Percentiles rank a stretch among this genome's conserved stretches.
phyloP scores from a whole-genome alignment of 2,797 vertebrate genomes.

The Chelidonichthys spinosus region DNA sequence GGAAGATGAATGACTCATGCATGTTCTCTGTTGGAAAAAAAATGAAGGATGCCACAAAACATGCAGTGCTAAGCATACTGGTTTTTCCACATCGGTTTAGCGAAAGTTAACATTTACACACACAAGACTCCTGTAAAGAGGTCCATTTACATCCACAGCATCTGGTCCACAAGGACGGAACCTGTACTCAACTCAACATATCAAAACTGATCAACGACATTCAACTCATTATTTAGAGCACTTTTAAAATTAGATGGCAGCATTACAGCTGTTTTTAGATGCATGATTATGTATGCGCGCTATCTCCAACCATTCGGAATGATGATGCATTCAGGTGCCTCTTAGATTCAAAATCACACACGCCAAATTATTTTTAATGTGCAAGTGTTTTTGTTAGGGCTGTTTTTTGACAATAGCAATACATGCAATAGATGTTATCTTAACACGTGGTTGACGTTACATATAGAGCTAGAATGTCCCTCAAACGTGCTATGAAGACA shows the following conservation, averaged over 20 bases:
- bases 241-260: no score
- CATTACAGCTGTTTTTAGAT: background rate
- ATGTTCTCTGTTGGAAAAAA: background rate
- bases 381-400: background rate
- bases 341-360: background rate
- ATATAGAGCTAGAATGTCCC: no score
- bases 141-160: background rate
- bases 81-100: background rate
- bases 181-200: background rate
- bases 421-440: background rate
- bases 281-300: background rate
- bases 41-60: background rate
- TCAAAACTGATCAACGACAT: background rate
- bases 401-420: background rate
- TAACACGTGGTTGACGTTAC: no score
- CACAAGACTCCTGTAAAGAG: background rate
- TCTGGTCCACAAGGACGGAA: background rate
- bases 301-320: background rate
- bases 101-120: background rate
- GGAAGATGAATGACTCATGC: background rate
- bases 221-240: background rate
- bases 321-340: constrained; percentile 3
- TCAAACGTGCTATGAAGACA: no score
- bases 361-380: rapidly evolving
- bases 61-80: no score